phyloP scores from a whole-genome alignment of 2,888 invertebrate species.

The Mongoloraphidia duomilia region DNA sequence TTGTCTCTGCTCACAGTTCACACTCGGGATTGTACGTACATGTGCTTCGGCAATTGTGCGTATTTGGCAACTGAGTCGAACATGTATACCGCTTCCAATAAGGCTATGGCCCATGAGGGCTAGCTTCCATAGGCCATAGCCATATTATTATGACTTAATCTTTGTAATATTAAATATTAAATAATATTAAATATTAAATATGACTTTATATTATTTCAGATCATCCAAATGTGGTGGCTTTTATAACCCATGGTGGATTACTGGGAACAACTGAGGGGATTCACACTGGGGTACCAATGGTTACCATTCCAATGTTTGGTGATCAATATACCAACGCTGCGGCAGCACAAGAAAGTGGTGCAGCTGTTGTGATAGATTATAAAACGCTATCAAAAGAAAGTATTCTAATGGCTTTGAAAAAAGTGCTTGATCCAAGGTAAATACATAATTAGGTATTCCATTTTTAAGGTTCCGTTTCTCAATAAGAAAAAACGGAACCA shows the following conservation, averaged over 20 bases:
- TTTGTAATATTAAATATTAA: too few relatives aligned
- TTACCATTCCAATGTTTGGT: constrained; percentile 55
- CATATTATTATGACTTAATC: too few relatives aligned
- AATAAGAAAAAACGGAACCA: too few relatives aligned
- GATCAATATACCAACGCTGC: constrained; percentile 54
- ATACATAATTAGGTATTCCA: constrained; percentile 15
- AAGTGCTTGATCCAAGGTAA: constrained; percentile 42
- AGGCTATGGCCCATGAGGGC: too few relatives aligned
- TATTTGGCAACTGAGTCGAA: too few relatives aligned
- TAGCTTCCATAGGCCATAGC: too few relatives aligned
- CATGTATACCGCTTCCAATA: too few relatives aligned
- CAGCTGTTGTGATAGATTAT: constrained; percentile 42
- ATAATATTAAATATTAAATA: too few relatives aligned
- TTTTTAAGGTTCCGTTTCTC: background rate
- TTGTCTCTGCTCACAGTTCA: too few relatives aligned
- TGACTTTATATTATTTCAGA: constrained; percentile 29
- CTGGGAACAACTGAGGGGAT: constrained; percentile 52
- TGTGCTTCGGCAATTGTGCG: too few relatives aligned
- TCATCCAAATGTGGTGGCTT: constrained; percentile 50
- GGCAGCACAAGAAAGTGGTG: constrained; percentile 41
- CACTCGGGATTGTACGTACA: too few relatives aligned
- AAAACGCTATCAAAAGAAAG: constrained; percentile 39
- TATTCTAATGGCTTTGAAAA: constrained; percentile 38
- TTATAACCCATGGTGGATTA: constrained; percentile 53
- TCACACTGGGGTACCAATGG: constrained; percentile 47